Evolutionary conservation across 2,113 vertebrate genomes (phyloP), one percentile per base, ranked within the genome.

Genomic region (Oncorhynchus mykiss): DNA sequence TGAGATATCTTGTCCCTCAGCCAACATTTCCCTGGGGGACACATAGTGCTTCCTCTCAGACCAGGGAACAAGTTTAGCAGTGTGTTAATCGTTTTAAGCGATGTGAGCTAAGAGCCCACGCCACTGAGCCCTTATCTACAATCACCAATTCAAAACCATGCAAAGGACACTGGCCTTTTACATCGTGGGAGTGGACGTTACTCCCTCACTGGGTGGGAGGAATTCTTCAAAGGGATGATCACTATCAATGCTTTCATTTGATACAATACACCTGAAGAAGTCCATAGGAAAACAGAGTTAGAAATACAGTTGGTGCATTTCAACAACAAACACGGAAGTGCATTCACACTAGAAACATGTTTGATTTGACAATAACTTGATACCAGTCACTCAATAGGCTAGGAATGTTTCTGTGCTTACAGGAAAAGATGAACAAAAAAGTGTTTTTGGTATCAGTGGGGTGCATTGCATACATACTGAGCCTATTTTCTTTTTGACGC

Each of bases 1-100:
- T 18, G 78, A 88, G 86, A 91, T 88, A 78, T 73, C 66, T 79
- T 86, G 92, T 88, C 88, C 87, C 80, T 79, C 72, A 72, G 51
- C 65, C 25, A 82, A 81, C 73, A 65, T 85, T 87, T 91, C 89
- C 89, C 81, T 54, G 0, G 70, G 82, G 84, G 83, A 85, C 75
- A 78, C 74, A 85, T 82, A 88, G 87, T 74, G 76, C 69, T 91
- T 92, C 87, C 87, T 88, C 45, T 76, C 70, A 60, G 80, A 77
- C 77, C 74, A 51, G 67, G 70, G 76, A 75, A 78, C 74, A 54
- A 20, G 54, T 77, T 74, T 6, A 2, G 8, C 79, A 79, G 80
- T 67, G 77, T 77, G n/a, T 75, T 88, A 86, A 78, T 72, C 67
- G 71, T 14, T 18, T 0, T 84, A 80, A 86, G 68, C 67, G 69